Percentiles rank a stretch among this genome's conserved stretches.
Conservation (phyloP, 1,140 invertebrate genomes). For the Subanguina moxae region DNA sequence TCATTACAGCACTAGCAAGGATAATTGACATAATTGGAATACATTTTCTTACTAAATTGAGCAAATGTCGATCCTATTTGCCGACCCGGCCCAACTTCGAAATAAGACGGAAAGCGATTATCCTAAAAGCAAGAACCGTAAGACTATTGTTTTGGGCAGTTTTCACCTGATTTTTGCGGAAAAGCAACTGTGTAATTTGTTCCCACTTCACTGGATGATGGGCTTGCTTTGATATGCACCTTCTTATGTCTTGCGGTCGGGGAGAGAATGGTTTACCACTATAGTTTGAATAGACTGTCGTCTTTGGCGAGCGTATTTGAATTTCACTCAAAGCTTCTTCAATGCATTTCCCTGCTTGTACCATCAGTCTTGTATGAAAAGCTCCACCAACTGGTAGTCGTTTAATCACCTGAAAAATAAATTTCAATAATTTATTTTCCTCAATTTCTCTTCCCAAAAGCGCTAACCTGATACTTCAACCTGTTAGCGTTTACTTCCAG, state of each 20-base stretch:
- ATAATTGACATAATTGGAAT: conserved; percentile 45
- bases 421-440: no score
- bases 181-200: conserved; percentile 73
- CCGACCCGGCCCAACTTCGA: conserved; percentile 54
- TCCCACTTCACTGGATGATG: conserved; percentile 82
- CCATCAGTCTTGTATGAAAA: conserved; percentile 84
- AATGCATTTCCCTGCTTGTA: conserved; percentile 70
- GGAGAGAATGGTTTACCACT: conserved; percentile 63
- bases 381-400: conserved; percentile 79
- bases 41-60: conserved; percentile 51
- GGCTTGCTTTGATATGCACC: conserved; percentile 70
- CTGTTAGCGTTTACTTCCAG: conserved; percentile 48
- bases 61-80: conserved; percentile 52
- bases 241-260: conserved; percentile 64
- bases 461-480: conserved; percentile 51
- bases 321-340: conserved; percentile 67
- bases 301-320: conserved; percentile 68
- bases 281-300: conserved; percentile 71
- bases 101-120: conserved; percentile 45
- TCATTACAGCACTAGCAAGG: conserved; percentile 29
- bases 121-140: conserved; percentile 43
- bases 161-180: conserved; percentile 55
- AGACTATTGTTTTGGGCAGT: conserved; percentile 10
- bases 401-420: conserved; percentile 65
- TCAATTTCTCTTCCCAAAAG: no score